A percentile compares a stretch with the other conserved stretches of the same genome.
Conservation (phyloP, 2,797 vertebrate species). For the Sebastes variabilis region DNA sequence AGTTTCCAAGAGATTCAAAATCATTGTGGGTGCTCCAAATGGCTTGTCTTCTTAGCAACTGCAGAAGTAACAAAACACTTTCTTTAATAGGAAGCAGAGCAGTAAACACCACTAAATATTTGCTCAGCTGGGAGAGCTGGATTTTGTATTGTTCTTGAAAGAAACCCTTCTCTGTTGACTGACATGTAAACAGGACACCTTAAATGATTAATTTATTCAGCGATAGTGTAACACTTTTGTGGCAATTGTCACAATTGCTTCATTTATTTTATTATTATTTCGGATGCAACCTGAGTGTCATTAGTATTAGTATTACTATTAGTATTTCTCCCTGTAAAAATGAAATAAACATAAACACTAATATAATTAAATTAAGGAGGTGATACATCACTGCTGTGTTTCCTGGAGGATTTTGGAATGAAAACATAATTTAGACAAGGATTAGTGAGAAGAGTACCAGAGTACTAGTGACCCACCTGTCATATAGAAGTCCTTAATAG, state of each 20-base stretch:
- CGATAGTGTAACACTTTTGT: background rate
- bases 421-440: background rate
- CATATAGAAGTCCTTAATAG: slow-evolving; percentile 93
- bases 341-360: background rate
- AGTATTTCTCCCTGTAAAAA: background rate
- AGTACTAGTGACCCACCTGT: slow-evolving; percentile 82
- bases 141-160: background rate
- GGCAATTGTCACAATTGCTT: background rate
- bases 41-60: background rate
- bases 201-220: background rate
- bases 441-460: background rate
- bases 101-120: background rate
- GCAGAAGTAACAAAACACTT: background rate
- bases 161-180: background rate
- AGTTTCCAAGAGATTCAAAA: background rate
- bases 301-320: background rate
- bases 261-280: background rate
- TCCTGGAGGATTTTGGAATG: background rate
- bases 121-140: background rate
- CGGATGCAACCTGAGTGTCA: background rate
- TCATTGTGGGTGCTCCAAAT: background rate
- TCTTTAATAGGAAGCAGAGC: background rate
- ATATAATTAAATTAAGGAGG: background rate
- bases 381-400: background rate
- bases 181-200: background rate